Evolutionary conservation across 2,888 invertebrate genomes (phyloP), one percentile per base, ranked within the genome.

Genomic region (Branchellion lobata): DNA sequence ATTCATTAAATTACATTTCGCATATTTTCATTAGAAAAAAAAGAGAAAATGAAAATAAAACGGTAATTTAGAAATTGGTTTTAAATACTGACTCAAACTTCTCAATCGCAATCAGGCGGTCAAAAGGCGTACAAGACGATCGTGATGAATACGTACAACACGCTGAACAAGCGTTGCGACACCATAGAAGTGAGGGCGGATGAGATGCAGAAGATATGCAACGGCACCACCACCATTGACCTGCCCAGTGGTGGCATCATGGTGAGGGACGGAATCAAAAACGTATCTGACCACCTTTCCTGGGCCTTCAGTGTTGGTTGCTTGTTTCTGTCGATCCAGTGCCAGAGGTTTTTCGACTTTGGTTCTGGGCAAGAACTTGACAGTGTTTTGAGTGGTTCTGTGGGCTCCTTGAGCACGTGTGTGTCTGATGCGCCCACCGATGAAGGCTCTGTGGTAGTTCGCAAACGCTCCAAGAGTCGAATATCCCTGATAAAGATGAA

Each of bases 301-400:
- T 81, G 82, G 71, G 82, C 82, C 1, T 82, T 81, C 76, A 68
- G 81, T 53, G 80, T 80, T 14, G 82, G 82, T n/a, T 77, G 79
- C 8, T 27, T 82, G 53, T 82, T 77, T 75, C 69, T 82, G 18
- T 27, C 76, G 21, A 79, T 79, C 18, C 82, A 82, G 24, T 18
- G 36, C 1, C n/a, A 31, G 18, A 36, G 65, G 5, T 29, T 14
- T 24, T 61, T 24, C 0, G 61, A 57, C 11, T 3, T 18, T 8
- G 21, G 21, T 8, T 5, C 11, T n/a, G 21, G 24, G n/a, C 21
- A 24, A 24, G 61, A 40, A 11, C 27, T 69, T n/a, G 24, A n/a
- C 40, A 47, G 21, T 14, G 8, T 27, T 21, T 51, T 24, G 24
- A 53, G 36, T 24, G 79, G 79, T 27, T 79, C 76, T 14, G 36